phyloP scores from a whole-genome alignment of 2,888 invertebrate genomes.

The Orchestes rusci region DNA sequence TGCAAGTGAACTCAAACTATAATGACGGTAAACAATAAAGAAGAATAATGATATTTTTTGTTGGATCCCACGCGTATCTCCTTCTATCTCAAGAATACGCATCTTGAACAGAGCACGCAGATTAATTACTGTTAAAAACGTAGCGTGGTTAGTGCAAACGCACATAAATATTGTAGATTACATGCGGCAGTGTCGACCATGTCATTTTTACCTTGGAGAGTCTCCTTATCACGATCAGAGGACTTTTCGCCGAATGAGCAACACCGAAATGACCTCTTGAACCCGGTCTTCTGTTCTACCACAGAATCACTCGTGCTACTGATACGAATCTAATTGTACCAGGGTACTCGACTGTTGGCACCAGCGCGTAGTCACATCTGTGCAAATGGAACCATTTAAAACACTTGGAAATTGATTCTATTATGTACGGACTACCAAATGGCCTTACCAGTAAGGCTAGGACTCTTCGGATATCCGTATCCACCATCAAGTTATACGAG shows the following conservation, averaged over 20 bases:
- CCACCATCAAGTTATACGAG: no score
- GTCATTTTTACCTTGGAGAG: slow-evolving; percentile 16
- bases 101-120: slow-evolving; percentile 18
- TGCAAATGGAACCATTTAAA: slow-evolving; percentile 13
- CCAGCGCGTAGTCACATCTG: slow-evolving; percentile 12
- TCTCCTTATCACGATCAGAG: slow-evolving; percentile 22
- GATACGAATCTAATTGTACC: slow-evolving; percentile 26
- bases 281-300: slow-evolving; percentile 26
- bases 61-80: no score
- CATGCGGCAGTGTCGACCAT: slow-evolving; percentile 17
- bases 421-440: no score
- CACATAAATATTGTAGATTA: slow-evolving; percentile 23
- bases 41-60: no score
- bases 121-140: slow-evolving; percentile 22
- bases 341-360: slow-evolving; percentile 10
- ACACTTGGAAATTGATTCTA: slow-evolving; percentile 4
- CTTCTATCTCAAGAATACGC: no score
- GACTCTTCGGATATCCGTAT: no score
- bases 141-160: slow-evolving; percentile 16
- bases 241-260: slow-evolving; percentile 25
- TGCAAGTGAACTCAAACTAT: no score
- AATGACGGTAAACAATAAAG: no score
- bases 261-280: slow-evolving; percentile 26
- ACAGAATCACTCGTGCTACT: slow-evolving; percentile 25
- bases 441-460: no score